A percentile compares a stretch with the other conserved stretches of the same genome.
Conservation (phyloP, 2,113 vertebrate species). For the Seriola quinqueradiata region DNA sequence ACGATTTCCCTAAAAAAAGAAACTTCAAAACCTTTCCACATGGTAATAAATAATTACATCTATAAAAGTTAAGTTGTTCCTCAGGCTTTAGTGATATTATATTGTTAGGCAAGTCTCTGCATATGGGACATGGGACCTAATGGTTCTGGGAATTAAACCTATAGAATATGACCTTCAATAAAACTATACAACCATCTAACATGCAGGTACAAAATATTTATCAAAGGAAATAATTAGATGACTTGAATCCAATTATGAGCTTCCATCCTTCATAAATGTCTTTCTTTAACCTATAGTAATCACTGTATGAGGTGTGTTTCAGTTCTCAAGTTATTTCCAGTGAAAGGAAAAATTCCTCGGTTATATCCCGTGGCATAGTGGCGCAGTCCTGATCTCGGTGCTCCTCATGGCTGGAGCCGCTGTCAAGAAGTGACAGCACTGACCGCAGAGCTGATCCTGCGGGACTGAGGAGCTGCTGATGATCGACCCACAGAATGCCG, state of each 20-base stretch:
- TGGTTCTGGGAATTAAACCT: neutral
- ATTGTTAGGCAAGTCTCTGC: neutral
- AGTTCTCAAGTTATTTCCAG: too few relatives aligned
- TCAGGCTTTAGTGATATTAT: neutral
- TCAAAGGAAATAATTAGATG: neutral
- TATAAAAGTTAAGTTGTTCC: too few relatives aligned
- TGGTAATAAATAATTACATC: neutral
- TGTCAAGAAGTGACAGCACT: constrained; percentile 17
- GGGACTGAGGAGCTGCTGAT: constrained; percentile 7
- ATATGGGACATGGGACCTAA: too few relatives aligned
- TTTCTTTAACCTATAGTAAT: neutral
- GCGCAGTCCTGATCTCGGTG: constrained; percentile 11
- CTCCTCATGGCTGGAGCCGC: constrained; percentile 29
- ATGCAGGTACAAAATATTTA: neutral
- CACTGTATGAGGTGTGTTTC: too few relatives aligned
- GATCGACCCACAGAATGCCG: neutral
- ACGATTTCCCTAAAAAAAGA: neutral
- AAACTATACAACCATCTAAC: neutral
- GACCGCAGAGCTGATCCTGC: constrained; percentile 24
- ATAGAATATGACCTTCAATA: neutral
- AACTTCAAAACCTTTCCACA: neutral
- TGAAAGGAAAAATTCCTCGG: neutral
- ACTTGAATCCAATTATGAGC: too few relatives aligned
- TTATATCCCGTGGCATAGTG: constrained; percentile 53
- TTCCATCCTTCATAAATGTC: neutral